Conservation (phyloP, 2,797 vertebrate species). For the Taenioides sp. region DNA sequence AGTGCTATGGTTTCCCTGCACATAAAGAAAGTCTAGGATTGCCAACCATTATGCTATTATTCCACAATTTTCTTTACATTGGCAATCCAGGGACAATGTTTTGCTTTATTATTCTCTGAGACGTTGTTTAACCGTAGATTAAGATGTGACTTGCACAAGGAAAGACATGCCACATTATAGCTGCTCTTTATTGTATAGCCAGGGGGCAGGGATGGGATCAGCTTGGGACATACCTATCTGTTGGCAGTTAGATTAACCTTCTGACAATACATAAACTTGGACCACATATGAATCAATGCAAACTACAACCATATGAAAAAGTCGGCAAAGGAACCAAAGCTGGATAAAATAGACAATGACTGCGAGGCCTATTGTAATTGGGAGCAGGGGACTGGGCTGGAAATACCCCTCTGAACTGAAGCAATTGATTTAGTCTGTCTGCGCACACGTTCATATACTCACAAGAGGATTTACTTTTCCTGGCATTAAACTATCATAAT, state of each 20-base stretch:
- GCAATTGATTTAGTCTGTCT: constrained; percentile 67
- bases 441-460: constrained; percentile 31
- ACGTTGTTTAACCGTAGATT: constrained; percentile 20
- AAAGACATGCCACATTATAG: constrained; percentile 32
- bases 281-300: constrained; percentile 73
- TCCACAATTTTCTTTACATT: constrained; percentile 1
- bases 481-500: constrained; percentile 61
- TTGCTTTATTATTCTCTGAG: constrained; percentile 1
- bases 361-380: constrained; percentile 73
- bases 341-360: constrained; percentile 70
- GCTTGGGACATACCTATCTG: constrained; percentile 65
- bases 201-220: constrained; percentile 50
- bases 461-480: constrained; percentile 70
- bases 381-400: constrained; percentile 63
- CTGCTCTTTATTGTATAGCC: constrained; percentile 32
- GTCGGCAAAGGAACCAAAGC: constrained; percentile 62
- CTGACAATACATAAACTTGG: constrained; percentile 61
- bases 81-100: background rate
- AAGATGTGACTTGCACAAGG: constrained; percentile 12
- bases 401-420: constrained; percentile 70
- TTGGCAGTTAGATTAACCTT: constrained; percentile 72
- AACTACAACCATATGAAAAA: constrained; percentile 74
- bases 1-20: constrained; percentile 49
- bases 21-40: constrained; percentile 15
- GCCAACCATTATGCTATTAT: constrained; percentile 16